Evolutionary conservation across 1,140 invertebrate species (phyloP), one percentile per base, ranked within the genome.

Genomic region (Drosophila neocordata): DNA sequence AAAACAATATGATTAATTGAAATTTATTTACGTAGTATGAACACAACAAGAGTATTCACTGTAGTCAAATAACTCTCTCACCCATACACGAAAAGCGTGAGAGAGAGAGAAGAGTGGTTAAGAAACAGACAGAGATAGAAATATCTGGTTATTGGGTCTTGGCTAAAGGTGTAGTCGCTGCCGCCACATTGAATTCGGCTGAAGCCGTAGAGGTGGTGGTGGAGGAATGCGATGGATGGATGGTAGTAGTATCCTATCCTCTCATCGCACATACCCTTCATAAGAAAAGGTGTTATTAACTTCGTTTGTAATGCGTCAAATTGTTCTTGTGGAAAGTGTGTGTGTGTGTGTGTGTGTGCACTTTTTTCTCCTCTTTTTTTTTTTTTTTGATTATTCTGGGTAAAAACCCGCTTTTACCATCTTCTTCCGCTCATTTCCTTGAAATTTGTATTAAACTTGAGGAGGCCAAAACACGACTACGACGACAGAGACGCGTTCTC

Each of bases 231-330:
- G 31, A 27, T 24, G 22, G 22, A 24, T 24, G 22, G 15, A 56
- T 63, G 67, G 48, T 52, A 55, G 22, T 24, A 2, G 56, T 67
- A 31, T 65, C 53, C 60, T 31, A 31, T 31, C 27, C 27, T 31
- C 27, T 31, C 27, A 31, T 31, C 27, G 27, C 41, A 18, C 15
- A 68, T 87, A 88, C 82, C 83, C 82, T 87, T 87, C 82, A 88
- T 69, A 82, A 79, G 78, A 87, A 87, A 87, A 88, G 82, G 82
- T 87, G 82, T 87, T 87, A 87, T 87, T 87, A 87, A 87, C 83
- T 76, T 78, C 60, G 73, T 77, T 77, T 77, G 73, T 77, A 77
- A 77, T 77, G 73, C 73, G 73, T 77, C 73, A 76, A 76, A 69
- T 75, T 80, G 81, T 65, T 79, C 66, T 71, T 79, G 63, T 73